These are phyloP conservation scores for Podilymbus podiceps DNA, from an alignment of 2,113 vertebrate genomes.

Conservation along the genomic window DNA sequence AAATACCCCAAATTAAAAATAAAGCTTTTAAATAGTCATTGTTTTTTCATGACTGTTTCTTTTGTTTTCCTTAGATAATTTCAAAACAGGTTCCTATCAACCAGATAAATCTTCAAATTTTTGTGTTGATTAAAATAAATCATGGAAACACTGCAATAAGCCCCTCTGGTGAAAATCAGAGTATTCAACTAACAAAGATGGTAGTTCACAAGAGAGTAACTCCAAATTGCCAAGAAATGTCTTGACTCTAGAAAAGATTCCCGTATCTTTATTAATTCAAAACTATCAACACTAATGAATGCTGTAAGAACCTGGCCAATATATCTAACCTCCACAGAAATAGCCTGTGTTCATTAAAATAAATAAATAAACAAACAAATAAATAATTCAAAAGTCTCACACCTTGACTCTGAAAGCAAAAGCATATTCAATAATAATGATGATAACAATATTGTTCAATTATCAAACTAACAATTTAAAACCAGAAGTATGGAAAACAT, in stretches of 20 bases:
- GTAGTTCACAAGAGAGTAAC: background rate
- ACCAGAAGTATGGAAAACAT: background rate
- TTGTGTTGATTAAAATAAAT: conserved; percentile 68
- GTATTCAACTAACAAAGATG: background rate
- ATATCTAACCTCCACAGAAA: background rate
- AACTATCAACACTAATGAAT: background rate
- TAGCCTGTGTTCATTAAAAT: background rate
- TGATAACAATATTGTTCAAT: background rate
- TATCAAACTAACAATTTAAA: background rate
- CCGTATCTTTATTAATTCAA: background rate
- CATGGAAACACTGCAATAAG: conserved; percentile 58
- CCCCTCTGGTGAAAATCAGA: conserved; percentile 39
- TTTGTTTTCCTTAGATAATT: background rate
- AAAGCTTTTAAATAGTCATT: background rate
- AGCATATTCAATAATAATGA: background rate
- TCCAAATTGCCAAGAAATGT: background rate
- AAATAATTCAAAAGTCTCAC: background rate
- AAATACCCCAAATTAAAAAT: background rate
- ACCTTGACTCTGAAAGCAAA: background rate
- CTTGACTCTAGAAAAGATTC: background rate
- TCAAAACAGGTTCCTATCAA: background rate
- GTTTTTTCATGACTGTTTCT: background rate
- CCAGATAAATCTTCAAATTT: background rate
- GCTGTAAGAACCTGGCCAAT: background rate
- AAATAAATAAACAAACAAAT: background rate